Evolutionary conservation across 1,140 invertebrate species (phyloP), one percentile per base, ranked within the genome.

Genomic region (Bacillus rossius): DNA sequence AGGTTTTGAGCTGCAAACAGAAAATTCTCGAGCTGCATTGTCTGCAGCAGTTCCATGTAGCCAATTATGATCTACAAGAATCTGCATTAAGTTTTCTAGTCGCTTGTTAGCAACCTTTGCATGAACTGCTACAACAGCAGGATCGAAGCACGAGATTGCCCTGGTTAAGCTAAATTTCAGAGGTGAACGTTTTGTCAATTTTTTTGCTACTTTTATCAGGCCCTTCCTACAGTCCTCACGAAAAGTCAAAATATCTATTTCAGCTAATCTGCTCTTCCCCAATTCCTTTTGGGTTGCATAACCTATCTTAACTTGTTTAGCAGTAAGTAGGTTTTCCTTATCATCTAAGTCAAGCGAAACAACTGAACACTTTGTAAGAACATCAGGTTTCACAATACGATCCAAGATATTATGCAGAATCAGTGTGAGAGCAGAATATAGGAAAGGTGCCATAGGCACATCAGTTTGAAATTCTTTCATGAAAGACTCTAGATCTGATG

Each of bases 161-260:
- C 56, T 51, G 19, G 61, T 63, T 22, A 63, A 45, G n/a, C 41
- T 16, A 41, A 57, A 57, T 43, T 57, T 60, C 49, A 63, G 60
- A 13, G 61, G 59, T 22, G 60, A 59, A 45, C 51, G 51, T 23
- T 58, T 45, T 17, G 52, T n/a, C n/a, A 64, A 51, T 48, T 60
- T 61, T 34, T 59, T 16, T 29, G 43, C 51, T 51, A 61, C 59
- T 43, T 17, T 52, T 5, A 14, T 43, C 60, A 13, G 59, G n/a
- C 19, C 43, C 60, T 20, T 43, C 48, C 2, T 29, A 4, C 17
- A 59, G 41, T 14, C 20, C 22, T 17, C 59, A 62, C 2, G 19
- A 14, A 34, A 62, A 34, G 29, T 34, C 10, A 34, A 34, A 34
- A 34, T 34, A 34, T 34, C 5, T 34, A 7, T 34, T 34, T 34